phyloP scores from a whole-genome alignment of 2,113 vertebrate species.

The Scortum barcoo region DNA sequence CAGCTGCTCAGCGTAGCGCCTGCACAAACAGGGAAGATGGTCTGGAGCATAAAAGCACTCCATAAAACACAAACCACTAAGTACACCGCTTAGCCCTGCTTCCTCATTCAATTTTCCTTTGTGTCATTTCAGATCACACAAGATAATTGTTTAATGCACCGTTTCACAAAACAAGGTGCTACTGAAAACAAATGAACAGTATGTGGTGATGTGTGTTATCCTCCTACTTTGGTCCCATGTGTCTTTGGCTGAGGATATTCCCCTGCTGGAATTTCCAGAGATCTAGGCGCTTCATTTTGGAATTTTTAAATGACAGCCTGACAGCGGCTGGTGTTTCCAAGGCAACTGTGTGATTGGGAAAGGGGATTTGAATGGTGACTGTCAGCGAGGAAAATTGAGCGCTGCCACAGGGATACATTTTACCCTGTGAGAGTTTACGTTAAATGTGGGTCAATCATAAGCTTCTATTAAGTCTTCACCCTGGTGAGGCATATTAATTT shows the following conservation, averaged over 20 bases:
- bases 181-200: slow-evolving; percentile 39
- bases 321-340: slow-evolving; percentile 79
- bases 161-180: slow-evolving; percentile 44
- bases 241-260: slow-evolving; percentile 50
- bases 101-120: slow-evolving; percentile 51
- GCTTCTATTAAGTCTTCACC: slow-evolving; percentile 79
- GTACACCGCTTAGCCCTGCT: slow-evolving; percentile 32
- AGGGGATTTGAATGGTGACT: slow-evolving; percentile 76
- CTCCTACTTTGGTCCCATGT: slow-evolving; percentile 7
- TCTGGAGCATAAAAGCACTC: slow-evolving; percentile 36
- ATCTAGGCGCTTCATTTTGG: slow-evolving; percentile 68
- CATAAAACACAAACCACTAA: slow-evolving; percentile 61
- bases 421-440: slow-evolving; percentile 74
- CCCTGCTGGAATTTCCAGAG: slow-evolving; percentile 70
- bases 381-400: slow-evolving; percentile 72
- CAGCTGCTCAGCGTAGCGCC: slow-evolving; percentile 44
- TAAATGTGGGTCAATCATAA: slow-evolving; percentile 83
- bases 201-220: slow-evolving; percentile 14
- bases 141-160: slow-evolving; percentile 55
- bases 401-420: slow-evolving; percentile 70
- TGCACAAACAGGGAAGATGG: slow-evolving; percentile 52
- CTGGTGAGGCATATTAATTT: slow-evolving; percentile 75
- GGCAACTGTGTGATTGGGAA: slow-evolving; percentile 79
- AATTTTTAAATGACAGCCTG: slow-evolving; percentile 72
- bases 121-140: slow-evolving; percentile 46